A percentile compares a stretch with the other conserved stretches of the same genome.
These are phyloP conservation scores for Hirtodrosophila trivittata DNA, from an alignment of 2,888 invertebrate species.

Conservation along the genomic window DNA sequence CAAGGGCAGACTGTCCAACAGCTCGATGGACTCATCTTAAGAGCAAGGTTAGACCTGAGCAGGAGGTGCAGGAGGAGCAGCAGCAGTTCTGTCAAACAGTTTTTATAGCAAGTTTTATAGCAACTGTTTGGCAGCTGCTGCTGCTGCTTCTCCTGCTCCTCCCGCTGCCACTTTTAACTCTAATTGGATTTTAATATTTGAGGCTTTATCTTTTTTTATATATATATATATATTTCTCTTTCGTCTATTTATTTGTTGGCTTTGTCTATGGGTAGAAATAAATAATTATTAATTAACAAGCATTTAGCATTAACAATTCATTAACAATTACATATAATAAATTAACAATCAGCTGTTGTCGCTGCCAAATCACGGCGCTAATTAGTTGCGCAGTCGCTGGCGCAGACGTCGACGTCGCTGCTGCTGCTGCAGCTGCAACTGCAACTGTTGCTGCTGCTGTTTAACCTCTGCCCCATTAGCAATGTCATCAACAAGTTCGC, in stretches of 20 bases:
- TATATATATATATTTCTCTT: not conserved
- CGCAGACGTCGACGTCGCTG: conserved; percentile 43
- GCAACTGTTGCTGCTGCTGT: conserved; percentile 10
- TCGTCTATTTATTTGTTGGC: conserved; percentile 21
- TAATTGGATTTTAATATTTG: not conserved
- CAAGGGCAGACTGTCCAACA: not conserved
- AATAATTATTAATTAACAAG: conserved; percentile 69
- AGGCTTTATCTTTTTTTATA: not conserved
- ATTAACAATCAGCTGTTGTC: conserved; percentile 41
- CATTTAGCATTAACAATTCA: conserved; percentile 68
- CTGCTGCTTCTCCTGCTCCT: conserved; percentile 4
- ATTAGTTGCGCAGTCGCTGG: conserved; percentile 37
- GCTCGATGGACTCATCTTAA: not conserved
- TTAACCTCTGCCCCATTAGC: conserved; percentile 1
- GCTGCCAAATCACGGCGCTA: conserved; percentile 4
- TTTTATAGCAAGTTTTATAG: not conserved
- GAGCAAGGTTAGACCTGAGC: not conserved
- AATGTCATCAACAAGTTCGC: not conserved
- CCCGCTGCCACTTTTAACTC: not conserved
- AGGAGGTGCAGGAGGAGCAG: not conserved
- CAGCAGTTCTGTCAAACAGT: not conserved
- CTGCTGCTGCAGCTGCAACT: conserved; percentile 7
- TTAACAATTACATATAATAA: conserved; percentile 56
- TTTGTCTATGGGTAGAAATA: conserved; percentile 53
- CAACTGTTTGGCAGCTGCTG: not conserved